Conservation (phyloP, 2,888 invertebrate genomes). For the Embidobia sp. region DNA sequence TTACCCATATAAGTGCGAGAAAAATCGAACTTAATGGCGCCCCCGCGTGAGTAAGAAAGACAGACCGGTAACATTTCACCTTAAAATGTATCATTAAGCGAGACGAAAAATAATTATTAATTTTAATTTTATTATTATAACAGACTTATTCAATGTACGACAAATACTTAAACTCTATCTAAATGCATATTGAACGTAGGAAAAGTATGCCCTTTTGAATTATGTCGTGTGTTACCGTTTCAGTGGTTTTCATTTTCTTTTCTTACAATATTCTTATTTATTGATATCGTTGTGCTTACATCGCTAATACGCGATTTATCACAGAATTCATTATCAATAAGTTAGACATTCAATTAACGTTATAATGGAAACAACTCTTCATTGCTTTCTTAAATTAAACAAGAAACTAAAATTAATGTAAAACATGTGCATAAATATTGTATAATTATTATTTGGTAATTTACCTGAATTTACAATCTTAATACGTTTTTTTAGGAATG, state of each 20-base stretch:
- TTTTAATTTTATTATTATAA: background rate
- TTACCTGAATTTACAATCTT: too few relatives aligned
- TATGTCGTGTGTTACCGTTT: background rate
- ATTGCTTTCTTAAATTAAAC: too few relatives aligned
- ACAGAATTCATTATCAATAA: constrained; percentile 59
- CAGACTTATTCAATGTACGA: constrained; percentile 1
- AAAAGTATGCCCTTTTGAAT: too few relatives aligned
- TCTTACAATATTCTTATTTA: constrained; percentile 20
- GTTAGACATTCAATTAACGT: background rate
- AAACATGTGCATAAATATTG: too few relatives aligned
- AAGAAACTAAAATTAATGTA: background rate
- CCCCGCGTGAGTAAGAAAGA: too few relatives aligned
- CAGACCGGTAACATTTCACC: too few relatives aligned
- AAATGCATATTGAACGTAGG: constrained; percentile 51
- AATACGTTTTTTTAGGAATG: too few relatives aligned
- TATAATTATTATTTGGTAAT: too few relatives aligned
- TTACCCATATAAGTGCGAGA: too few relatives aligned
- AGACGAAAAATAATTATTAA: background rate
- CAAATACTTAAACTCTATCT: constrained; percentile 33
- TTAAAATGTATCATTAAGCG: too few relatives aligned
- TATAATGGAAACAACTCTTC: too few relatives aligned
- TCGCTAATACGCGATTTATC: constrained; percentile 66
- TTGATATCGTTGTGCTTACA: constrained; percentile 49
- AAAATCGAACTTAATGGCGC: too few relatives aligned
- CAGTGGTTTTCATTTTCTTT: background rate